Percentiles rank a stretch among this genome's conserved stretches.
Conservation (phyloP, 2,113 vertebrate genomes). For the Chitala chitala region DNA sequence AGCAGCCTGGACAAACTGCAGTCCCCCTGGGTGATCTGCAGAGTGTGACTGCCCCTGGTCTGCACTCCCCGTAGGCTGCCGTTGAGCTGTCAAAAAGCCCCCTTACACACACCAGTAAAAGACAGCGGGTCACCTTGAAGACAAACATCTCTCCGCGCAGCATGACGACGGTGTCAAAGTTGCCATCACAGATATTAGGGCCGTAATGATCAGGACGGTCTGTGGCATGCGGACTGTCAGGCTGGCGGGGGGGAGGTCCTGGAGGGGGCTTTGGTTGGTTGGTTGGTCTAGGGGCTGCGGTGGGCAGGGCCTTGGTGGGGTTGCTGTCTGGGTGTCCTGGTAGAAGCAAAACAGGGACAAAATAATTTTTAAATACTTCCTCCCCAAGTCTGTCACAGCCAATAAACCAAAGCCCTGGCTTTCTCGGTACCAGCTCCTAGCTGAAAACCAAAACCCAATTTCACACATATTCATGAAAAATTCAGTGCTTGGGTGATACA, state of each 20-base stretch:
- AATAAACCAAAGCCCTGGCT: background rate
- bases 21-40: too few relatives aligned
- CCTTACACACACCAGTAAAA: background rate
- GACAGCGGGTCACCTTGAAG: slow-evolving; percentile 80
- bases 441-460: background rate
- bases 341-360: rapidly evolving
- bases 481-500: too few relatives aligned
- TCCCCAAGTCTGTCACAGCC: background rate
- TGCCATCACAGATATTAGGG: slow-evolving; percentile 88
- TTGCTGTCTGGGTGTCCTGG: slow-evolving; percentile 65
- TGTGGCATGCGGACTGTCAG: slow-evolving; percentile 66
- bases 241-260: slow-evolving; percentile 70
- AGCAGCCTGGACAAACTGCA: background rate
- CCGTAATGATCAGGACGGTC: slow-evolving; percentile 80
- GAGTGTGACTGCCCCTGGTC: too few relatives aligned
- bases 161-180: slow-evolving; percentile 86
- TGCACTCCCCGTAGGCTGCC: too few relatives aligned
- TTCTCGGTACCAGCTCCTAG: too few relatives aligned
- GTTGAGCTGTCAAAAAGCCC: background rate
- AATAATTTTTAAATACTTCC: background rate
- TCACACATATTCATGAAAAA: too few relatives aligned
- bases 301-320: slow-evolving; percentile 74
- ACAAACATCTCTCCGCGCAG: slow-evolving; percentile 97
- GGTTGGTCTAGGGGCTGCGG: slow-evolving; percentile 65
- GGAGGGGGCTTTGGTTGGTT: slow-evolving; percentile 39